These are phyloP conservation scores for Lepus europaeus DNA, from an alignment of 2,113 vertebrate species.

Conservation along the genomic window DNA sequence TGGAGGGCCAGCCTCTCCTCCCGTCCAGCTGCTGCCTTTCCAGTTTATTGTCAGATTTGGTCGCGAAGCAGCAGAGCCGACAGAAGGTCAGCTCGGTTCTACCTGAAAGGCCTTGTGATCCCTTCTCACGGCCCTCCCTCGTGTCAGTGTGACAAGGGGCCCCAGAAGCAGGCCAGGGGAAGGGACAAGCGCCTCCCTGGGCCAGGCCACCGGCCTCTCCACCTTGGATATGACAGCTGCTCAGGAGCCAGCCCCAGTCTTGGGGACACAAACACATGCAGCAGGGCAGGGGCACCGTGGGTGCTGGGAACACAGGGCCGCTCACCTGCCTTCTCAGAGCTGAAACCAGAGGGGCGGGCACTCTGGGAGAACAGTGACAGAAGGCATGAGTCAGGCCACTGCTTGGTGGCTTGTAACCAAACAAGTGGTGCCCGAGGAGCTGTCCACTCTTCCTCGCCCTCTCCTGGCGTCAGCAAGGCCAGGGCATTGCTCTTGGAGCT, in stretches of 20 bases:
- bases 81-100: not conserved
- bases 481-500: not conserved
- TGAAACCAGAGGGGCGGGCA: not conserved
- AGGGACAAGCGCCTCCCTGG: not conserved
- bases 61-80: not conserved
- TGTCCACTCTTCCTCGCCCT: not conserved
- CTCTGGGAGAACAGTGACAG: not conserved
- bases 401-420: not conserved
- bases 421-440: not conserved
- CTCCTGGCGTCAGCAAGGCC: not conserved
- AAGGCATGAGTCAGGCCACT: not conserved
- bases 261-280: accelerated
- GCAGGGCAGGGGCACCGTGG: accelerated
- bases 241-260: not conserved
- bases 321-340: not conserved
- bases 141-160: not conserved
- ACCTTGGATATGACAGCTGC: not conserved
- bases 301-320: accelerated
- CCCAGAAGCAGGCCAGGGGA: not conserved
- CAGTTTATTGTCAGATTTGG: not conserved
- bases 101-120: not conserved
- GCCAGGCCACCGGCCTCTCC: not conserved
- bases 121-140: not conserved
- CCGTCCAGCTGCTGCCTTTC: not conserved
- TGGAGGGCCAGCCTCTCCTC: no score